phyloP scores from a whole-genome alignment of 2,113 vertebrate species.

The Gallinago paraguaiae region DNA sequence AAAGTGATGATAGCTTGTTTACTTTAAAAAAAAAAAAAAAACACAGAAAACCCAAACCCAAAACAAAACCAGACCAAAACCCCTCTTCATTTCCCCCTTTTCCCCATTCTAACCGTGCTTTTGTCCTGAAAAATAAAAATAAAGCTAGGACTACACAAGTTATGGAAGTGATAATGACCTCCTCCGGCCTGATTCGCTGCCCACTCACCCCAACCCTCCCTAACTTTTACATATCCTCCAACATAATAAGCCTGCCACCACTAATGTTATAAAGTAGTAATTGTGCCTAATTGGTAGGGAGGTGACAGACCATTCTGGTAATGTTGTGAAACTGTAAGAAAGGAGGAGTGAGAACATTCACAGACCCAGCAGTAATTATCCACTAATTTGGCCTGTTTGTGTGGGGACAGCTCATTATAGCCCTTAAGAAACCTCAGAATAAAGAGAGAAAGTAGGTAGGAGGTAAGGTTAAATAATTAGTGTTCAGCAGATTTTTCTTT shows the following conservation, averaged over 20 bases:
- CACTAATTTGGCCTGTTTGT: slow-evolving; percentile 98
- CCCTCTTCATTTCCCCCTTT: background rate
- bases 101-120: background rate
- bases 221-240: slow-evolving; percentile 82
- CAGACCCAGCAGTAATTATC: slow-evolving; percentile 93
- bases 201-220: slow-evolving; percentile 66
- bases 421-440: slow-evolving; percentile 91
- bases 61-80: background rate
- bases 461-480: slow-evolving; percentile 98
- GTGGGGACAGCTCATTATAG: slow-evolving; percentile 97
- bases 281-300: slow-evolving; percentile 99
- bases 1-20: background rate
- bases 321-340: slow-evolving; percentile 87
- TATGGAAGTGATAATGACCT: slow-evolving; percentile 52
- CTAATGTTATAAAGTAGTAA: slow-evolving; percentile 94
- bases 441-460: slow-evolving; percentile 92
- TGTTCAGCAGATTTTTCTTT: slow-evolving; percentile 78
- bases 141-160: slow-evolving; percentile 56
- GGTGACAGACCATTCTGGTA: slow-evolving; percentile 93
- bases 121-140: slow-evolving; percentile 43
- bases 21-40: background rate
- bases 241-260: slow-evolving; percentile 90
- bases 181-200: slow-evolving; percentile 53
- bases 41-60: background rate
- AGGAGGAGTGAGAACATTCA: slow-evolving; percentile 87